Base-by-base conservation (phyloP, 2,113 vertebrate genomes). In the Cyanoramphus novaezelandiae region DNA sequence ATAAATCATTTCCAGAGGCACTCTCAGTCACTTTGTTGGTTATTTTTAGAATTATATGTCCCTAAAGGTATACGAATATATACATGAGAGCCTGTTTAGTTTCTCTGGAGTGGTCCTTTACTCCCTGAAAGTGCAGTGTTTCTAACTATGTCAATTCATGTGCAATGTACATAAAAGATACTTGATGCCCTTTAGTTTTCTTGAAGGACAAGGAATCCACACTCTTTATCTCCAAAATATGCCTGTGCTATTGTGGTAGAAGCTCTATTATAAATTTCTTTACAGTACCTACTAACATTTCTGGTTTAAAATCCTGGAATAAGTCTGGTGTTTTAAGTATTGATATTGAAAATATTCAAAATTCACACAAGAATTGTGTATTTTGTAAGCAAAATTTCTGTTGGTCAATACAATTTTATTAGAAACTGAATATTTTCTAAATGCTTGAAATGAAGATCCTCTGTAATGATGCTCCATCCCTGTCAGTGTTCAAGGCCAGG, bases 11-110 rank as follows among this genome's bases (percentile, higher is more conserved):
- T 85, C 67, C 70, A 90, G 82, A 95, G 67, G 85, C 31, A 33
- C 29, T 82, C 84, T 88, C 67, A 64, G 78, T 76, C 75, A 90
- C 57, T 94, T 68, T 88, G 62, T 55, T 33, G 39, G 67, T 24
- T 91, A 82, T 82, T 88, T 90, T 93, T 76, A 55, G 90, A 69
- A 70, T 69, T 77, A 59, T 67, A 29, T 70, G 41, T 80, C 88
- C 88, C 76, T 92, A 55, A 82, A 88, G 57, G 41, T 72, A 59
- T 80, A 72, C 13, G 35, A 88, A 86, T 82, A 80, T 82, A 93
- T 65, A 88, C 82, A 39, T 62, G 74, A 89, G 89, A 89, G 35
- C 21, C 18, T 60, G 44, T 49, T 82, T 31, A 62, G 69, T 69
- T 86, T 93, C 33, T 85, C 77, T 91, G 20, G 15, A 79, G 86